Conservation (phyloP, 2,888 invertebrate genomes). For the Dicyrtoma fusca region DNA sequence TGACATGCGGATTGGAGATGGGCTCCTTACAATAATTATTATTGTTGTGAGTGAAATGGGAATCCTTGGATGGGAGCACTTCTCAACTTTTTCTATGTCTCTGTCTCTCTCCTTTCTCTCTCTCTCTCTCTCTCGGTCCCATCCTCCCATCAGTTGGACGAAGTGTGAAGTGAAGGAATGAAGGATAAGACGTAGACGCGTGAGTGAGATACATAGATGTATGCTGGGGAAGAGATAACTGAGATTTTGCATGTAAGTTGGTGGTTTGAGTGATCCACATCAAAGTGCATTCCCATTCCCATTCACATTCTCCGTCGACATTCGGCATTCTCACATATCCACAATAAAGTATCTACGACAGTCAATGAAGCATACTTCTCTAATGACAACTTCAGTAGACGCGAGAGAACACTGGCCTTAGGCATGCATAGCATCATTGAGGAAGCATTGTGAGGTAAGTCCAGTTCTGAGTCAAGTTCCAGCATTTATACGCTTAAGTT, state of each 20-base stretch:
- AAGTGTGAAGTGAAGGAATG: neutral
- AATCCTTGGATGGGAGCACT: no score
- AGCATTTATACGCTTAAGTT: no score
- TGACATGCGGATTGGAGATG: no score
- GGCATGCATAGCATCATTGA: no score
- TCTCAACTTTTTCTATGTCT: no score
- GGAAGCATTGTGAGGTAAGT: no score
- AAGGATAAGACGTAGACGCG: neutral
- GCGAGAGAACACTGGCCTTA: no score
- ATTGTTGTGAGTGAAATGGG: no score
- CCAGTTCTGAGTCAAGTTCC: no score
- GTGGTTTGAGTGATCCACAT: constrained; percentile 20
- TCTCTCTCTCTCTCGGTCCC: neutral
- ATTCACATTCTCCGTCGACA: neutral
- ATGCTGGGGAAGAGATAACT: neutral
- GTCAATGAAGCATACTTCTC: constrained; percentile 6
- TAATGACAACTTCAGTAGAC: constrained; percentile 21
- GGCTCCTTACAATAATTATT: no score
- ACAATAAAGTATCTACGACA: neutral
- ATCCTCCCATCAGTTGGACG: no score
- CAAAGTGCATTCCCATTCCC: constrained; percentile 13
- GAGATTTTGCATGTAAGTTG: constrained; percentile 12
- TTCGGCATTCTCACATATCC: neutral
- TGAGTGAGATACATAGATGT: no score
- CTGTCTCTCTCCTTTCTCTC: neutral